Base-by-base conservation (phyloP, 2,113 vertebrate species). In the Nothoprocta pentlandii region DNA sequence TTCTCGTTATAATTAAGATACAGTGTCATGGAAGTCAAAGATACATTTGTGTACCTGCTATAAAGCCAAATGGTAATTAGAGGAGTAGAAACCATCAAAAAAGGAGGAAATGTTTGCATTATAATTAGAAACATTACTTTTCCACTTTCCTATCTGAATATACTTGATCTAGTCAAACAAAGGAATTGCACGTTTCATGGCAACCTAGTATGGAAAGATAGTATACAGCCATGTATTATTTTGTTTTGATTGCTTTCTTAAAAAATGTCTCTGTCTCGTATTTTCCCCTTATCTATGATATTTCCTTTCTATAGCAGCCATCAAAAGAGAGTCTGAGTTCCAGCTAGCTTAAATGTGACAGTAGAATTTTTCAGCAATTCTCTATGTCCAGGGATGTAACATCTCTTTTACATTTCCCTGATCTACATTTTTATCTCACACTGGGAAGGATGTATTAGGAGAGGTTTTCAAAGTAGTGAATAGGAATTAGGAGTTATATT, bases 391-490 rank as follows among this genome's bases (percentile, higher is more conserved):
- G 62, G 41, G 34, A 79, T 44, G 28, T 54, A 90, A 78, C 11
- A 75, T 22, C 6, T 74, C 78, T 85, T 94, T 76, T 69, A 85
- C 22, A 77, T 91, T 90, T 92, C 28, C 21, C 23, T 67, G 63
- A 22, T 77, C 66, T 78, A 30, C 84, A 80, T 76, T 89, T 90
- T 93, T 85, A 66, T 89, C 90, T 84, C 74, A 62, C 25, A 22
- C 61, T 51, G 44, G 53, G 16, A 73, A 82, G 80, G 30, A 66
- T 49, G 26, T 73, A 62, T 73, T 89, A 82, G 75, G 59, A 87
- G 63, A 89, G 10, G 10, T 85, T 80, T 93, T 87, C 63, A 83
- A 77, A 36, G 49, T 80, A 92, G 85, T 58, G 75, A 94, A 87
- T 46, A 81, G 54, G 36, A 89, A 79, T 85, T 87, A 80, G n/a